Evolutionary conservation across 2,113 vertebrate species (phyloP), one percentile per base, ranked within the genome.

Genomic region (Pipra filicauda): DNA sequence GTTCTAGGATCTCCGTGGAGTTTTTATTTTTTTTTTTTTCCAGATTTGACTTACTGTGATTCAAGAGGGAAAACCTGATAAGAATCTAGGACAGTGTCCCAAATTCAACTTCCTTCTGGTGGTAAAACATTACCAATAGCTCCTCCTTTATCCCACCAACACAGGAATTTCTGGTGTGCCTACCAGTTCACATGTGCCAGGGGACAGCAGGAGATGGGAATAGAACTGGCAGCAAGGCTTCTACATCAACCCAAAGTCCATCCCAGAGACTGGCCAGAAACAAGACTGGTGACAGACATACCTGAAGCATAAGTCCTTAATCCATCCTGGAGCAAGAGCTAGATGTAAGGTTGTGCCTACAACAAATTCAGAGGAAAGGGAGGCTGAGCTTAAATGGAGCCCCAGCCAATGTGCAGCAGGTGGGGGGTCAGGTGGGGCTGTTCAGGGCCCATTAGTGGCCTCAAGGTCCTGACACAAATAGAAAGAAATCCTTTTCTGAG

Each of bases 301-400:
- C 35, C 64, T 74, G 20, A 21, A 73, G 4, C 0, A 1, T 1
- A 24, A 7, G 14, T 12, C 28, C 26, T 62, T 19, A 3, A 16
- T 35, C 52, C 30, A 11, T 22, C 10, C n/a, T 15, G 31, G 24
- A 54, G 2, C 11, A 55, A 64, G 17, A 69, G 5, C 11, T 11
- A 20, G 3, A 3, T 2, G 8, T 1, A 0, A 76, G 3, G 3
- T 1, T 4, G 0, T 5, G 49, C 19, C 33, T n/a, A 17, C 27
- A 61, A 19, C 27, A 59, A 8, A 22, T 15, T 13, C 26, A 27
- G 2, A 1, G 3, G 2, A n/a, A 62, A 6, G 0, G 3, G 0
- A 0, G 0, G 30, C 27, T 51, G 79, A 88, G 51, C 17, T 88
- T 54, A 77, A 83, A 80, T 33, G 6, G n/a, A 54, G 6, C 12